phyloP scores from a whole-genome alignment of 2,113 vertebrate species.

The Pycnonotus jocosus region DNA sequence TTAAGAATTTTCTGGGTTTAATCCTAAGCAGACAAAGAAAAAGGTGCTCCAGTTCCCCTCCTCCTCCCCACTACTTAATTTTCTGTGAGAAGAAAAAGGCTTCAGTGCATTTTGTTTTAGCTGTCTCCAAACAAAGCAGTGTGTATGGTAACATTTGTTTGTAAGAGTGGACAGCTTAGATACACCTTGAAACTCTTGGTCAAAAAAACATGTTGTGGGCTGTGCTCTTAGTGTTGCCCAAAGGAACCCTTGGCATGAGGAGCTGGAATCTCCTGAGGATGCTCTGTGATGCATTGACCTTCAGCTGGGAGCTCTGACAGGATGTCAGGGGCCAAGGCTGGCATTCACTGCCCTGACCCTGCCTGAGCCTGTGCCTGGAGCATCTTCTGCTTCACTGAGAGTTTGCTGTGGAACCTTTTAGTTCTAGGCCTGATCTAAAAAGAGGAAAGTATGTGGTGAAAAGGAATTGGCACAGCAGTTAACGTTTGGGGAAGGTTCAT shows the following conservation, averaged over 20 bases:
- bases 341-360: neutral
- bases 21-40: neutral
- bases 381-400: neutral
- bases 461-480: neutral
- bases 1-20: neutral
- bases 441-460: neutral
- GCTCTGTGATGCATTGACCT: neutral
- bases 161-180: neutral
- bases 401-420: neutral
- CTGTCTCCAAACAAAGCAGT: neutral
- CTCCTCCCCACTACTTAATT: neutral
- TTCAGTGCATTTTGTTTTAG: neutral
- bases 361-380: fast-evolving
- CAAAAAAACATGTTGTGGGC: neutral
- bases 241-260: neutral
- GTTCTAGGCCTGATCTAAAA: neutral
- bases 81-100: neutral
- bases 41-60: neutral
- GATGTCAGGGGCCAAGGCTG: neutral
- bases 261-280: neutral
- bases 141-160: neutral
- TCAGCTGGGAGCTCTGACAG: fast-evolving
- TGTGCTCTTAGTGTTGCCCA: neutral
- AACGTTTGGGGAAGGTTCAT: neutral
- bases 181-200: neutral